Percentiles rank a stretch among this genome's conserved stretches.
Conservation (phyloP, 2,888 invertebrate species). For the Odontothrips loti region DNA sequence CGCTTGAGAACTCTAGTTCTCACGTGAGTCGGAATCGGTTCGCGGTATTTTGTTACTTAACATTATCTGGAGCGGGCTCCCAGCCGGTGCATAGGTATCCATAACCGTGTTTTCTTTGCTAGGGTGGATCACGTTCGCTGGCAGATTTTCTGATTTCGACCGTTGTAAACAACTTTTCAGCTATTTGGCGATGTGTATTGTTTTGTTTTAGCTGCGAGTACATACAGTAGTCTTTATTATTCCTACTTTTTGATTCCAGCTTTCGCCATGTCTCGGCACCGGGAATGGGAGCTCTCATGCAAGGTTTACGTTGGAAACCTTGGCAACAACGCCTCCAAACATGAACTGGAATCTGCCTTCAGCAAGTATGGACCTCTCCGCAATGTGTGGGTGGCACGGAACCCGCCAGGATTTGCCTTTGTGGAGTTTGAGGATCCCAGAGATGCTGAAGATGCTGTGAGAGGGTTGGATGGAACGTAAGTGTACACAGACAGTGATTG, state of each 20-base stretch:
- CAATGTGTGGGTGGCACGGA: conserved; percentile 91
- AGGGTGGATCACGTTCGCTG: too few relatives aligned
- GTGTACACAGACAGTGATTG: conserved; percentile 43
- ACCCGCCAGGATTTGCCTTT: conserved; percentile 89
- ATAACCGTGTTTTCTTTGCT: too few relatives aligned
- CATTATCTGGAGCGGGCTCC: too few relatives aligned
- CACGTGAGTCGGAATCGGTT: too few relatives aligned
- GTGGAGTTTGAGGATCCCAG: conserved; percentile 87
- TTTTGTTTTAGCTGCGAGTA: too few relatives aligned
- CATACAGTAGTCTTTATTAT: too few relatives aligned
- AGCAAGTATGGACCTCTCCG: conserved; percentile 81
- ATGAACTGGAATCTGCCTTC: conserved; percentile 83
- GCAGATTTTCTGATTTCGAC: too few relatives aligned
- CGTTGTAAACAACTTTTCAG: too few relatives aligned
- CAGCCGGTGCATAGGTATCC: too few relatives aligned
- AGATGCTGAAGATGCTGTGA: conserved; percentile 81
- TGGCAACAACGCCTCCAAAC: conserved; percentile 84
- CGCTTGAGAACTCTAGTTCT: too few relatives aligned
- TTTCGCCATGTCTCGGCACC: conserved; percentile 45
- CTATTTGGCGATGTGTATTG: too few relatives aligned
- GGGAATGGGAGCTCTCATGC: conserved; percentile 81
- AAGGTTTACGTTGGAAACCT: conserved; percentile 92
- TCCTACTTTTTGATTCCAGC: background rate
- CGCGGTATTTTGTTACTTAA: too few relatives aligned
- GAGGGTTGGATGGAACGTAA: conserved; percentile 79